Percentiles rank a stretch among this genome's conserved stretches.
Conservation (phyloP, 2,113 vertebrate species). For the Eptatretus burgeri region DNA sequence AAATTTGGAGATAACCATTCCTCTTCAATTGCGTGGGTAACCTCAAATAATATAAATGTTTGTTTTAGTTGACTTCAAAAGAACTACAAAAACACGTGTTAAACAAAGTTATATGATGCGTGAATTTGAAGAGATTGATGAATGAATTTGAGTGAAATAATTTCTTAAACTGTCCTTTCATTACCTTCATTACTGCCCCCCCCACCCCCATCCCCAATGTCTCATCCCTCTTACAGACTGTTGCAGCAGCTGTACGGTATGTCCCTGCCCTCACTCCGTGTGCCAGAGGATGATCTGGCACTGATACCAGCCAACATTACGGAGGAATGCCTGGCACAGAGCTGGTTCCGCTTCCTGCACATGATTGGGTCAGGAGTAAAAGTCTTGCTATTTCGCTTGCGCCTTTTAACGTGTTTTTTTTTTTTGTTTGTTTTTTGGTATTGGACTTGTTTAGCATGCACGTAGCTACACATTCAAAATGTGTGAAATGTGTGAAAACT, state of each 20-base stretch:
- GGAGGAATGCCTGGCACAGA: constrained; percentile 66
- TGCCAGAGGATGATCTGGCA: constrained; percentile 60
- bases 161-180: background rate
- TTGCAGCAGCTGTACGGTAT: constrained; percentile 61
- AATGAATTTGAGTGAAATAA: background rate
- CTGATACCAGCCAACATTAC: constrained; percentile 75
- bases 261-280: constrained; percentile 67
- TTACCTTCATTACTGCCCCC: background rate
- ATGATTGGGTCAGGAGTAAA: constrained; percentile 42
- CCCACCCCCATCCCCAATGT: constrained; percentile 1
- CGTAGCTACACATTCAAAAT: no score
- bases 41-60: background rate
- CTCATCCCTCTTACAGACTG: constrained; percentile 23
- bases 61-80: background rate
- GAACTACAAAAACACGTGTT: background rate
- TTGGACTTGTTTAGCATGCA: no score
- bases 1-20: no score
- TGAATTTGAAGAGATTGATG: background rate
- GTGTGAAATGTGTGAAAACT: no score
- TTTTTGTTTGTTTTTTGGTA: no score
- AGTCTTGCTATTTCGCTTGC: no score
- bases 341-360: constrained; percentile 87
- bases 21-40: no score
- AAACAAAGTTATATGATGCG: background rate
- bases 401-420: no score